Percentiles rank a stretch among this genome's conserved stretches.
Conservation (phyloP, 2,113 vertebrate genomes). For the Platichthys flesus region DNA sequence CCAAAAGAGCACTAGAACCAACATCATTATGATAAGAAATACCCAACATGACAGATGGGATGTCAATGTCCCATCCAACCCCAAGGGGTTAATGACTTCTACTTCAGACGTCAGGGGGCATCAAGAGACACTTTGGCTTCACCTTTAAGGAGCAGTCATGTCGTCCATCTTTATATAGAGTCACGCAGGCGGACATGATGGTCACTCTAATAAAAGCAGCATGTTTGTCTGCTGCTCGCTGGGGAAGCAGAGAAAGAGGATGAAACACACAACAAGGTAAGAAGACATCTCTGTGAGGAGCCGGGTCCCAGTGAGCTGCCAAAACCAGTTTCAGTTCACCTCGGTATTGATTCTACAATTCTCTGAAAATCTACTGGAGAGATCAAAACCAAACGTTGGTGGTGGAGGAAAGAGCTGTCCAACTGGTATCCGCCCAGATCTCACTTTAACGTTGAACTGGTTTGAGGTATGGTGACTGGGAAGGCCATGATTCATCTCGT, state of each 20-base stretch:
- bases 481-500: background rate
- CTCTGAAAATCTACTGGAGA: background rate
- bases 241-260: constrained; percentile 11
- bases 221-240: constrained; percentile 31
- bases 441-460: background rate
- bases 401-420: background rate
- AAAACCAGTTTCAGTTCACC: no score
- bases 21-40: no score
- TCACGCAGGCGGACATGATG: background rate
- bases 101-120: no score
- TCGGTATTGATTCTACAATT: background rate
- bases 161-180: background rate
- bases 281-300: background rate
- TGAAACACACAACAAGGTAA: background rate
- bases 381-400: background rate
- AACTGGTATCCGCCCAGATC: no score
- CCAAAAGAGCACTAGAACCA: no score
- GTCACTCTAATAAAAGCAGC: constrained; percentile 42
- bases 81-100: no score
- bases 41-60: no score
- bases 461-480: background rate
- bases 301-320: background rate
- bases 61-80: no score
- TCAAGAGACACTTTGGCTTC: no score
- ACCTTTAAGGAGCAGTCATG: no score